phyloP scores from a whole-genome alignment of 2,888 invertebrate genomes.

The Teinopalpus imperialis region DNA sequence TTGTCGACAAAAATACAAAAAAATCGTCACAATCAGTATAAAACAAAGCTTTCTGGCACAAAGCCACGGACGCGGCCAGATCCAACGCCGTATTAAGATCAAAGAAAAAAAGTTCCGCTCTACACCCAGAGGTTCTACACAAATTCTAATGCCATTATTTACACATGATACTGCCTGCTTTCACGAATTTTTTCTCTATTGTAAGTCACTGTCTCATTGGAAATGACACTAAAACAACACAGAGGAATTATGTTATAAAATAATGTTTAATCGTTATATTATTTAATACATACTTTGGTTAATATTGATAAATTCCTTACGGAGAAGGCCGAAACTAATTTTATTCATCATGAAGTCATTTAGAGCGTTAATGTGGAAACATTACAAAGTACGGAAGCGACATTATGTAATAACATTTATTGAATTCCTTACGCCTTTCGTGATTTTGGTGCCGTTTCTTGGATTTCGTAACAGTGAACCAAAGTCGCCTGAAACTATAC shows the following conservation, averaged over 20 bases:
- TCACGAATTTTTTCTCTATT: neutral
- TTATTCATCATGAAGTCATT: conserved; percentile 2
- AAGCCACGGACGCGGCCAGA: no score
- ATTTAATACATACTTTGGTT: neutral
- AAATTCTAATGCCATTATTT: neutral
- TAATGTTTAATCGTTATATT: conserved; percentile 3
- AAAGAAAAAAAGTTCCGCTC: no score
- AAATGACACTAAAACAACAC: conserved; percentile 1
- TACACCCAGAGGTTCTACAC: neutral
- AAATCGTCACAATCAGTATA: no score
- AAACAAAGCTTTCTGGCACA: no score
- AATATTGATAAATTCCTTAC: neutral
- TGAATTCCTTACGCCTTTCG: conserved; percentile 13
- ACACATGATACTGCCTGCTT: conserved; percentile 3
- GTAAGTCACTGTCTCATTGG: conserved; percentile 7
- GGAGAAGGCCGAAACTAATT: neutral
- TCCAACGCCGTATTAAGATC: no score
- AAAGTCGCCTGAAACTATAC: neutral
- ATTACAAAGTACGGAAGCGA: conserved; percentile 9
- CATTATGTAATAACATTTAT: conserved; percentile 1
- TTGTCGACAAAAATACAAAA: no score
- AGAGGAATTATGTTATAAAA: conserved; percentile 11
- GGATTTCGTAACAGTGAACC: neutral
- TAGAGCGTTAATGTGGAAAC: conserved; percentile 16
- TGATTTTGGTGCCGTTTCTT: conserved; percentile 9